phyloP scores from a whole-genome alignment of 2,113 vertebrate genomes.

The Uria aalge region DNA sequence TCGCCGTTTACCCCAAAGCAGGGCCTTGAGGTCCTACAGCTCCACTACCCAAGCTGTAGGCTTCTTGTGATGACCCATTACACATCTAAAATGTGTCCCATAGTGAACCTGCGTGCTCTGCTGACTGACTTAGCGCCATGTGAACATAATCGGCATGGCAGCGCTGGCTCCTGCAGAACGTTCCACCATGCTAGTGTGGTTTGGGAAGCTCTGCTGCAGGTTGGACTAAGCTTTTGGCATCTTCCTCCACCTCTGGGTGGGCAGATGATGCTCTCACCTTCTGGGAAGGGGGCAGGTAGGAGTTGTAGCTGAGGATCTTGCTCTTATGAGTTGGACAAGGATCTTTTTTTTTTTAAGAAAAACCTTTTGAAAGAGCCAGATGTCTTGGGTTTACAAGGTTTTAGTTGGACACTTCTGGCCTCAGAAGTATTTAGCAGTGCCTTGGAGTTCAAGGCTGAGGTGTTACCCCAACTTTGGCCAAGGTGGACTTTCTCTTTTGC shows the following conservation, averaged over 20 bases:
- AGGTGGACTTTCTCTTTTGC: not conserved
- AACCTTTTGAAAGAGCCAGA: not conserved
- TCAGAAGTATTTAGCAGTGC: rapidly evolving
- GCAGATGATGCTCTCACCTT: not conserved
- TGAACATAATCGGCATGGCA: not conserved
- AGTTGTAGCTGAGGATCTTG: not conserved
- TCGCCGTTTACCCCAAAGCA: rapidly evolving
- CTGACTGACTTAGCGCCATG: rapidly evolving
- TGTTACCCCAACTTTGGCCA: not conserved
- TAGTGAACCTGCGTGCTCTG: not conserved
- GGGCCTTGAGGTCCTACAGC: not conserved
- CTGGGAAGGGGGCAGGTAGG: not conserved
- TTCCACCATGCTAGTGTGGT: rapidly evolving
- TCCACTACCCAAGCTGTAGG: not conserved
- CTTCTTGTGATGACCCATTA: not conserved
- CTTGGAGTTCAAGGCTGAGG: not conserved
- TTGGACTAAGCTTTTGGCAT: not conserved
- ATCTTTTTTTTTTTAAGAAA: not conserved
- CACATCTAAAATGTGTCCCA: rapidly evolving
- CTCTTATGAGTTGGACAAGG: not conserved
- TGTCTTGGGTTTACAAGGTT: not conserved
- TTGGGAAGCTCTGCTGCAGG: not conserved
- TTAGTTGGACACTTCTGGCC: not conserved
- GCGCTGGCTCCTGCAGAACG: not conserved
- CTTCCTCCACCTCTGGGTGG: not conserved